A percentile compares a stretch with the other conserved stretches of the same genome.
Conservation (phyloP, 2,797 vertebrate genomes). For the Anableps anableps region DNA sequence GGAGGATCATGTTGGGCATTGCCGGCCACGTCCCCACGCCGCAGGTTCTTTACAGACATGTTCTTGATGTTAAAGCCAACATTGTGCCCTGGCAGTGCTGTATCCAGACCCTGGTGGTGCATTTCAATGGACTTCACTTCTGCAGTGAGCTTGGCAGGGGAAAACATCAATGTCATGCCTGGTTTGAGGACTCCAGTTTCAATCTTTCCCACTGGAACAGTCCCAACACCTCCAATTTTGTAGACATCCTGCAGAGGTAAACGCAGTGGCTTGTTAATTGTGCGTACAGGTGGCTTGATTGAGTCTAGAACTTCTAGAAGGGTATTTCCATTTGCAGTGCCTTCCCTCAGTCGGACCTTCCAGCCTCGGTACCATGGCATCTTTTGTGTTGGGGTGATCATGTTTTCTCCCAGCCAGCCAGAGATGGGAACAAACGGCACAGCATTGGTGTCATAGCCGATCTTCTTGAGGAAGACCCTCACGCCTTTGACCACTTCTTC, state of each 20-base stretch:
- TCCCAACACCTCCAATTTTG: slow-evolving; percentile 84
- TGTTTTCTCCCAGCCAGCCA: slow-evolving; percentile 86
- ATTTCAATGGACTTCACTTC: slow-evolving; percentile 84
- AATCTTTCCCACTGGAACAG: slow-evolving; percentile 78
- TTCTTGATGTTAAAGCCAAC: slow-evolving; percentile 85
- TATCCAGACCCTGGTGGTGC: slow-evolving; percentile 79
- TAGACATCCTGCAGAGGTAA: slow-evolving; percentile 86
- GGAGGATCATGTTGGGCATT: slow-evolving; percentile 82
- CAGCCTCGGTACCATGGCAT: slow-evolving; percentile 86
- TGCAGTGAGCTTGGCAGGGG: slow-evolving; percentile 77
- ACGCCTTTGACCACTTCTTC: slow-evolving; percentile 82
- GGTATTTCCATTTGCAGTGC: slow-evolving; percentile 71
- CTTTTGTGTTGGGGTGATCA: slow-evolving; percentile 82
- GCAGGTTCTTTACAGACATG: slow-evolving; percentile 80
- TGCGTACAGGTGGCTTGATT: slow-evolving; percentile 76
- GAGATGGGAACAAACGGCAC: slow-evolving; percentile 85
- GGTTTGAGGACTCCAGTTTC: slow-evolving; percentile 83
- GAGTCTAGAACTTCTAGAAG: slow-evolving; percentile 84
- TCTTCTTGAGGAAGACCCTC: slow-evolving; percentile 82
- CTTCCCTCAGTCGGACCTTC: slow-evolving; percentile 76
- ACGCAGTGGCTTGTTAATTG: slow-evolving; percentile 80
- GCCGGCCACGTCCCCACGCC: slow-evolving; percentile 77
- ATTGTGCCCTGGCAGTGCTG: slow-evolving; percentile 79
- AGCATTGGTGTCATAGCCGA: slow-evolving; percentile 77
- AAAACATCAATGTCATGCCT: slow-evolving; percentile 82